Evolutionary conservation across 1,140 invertebrate genomes (phyloP).

Genomic region (Rhopalosiphum maidis): DNA sequence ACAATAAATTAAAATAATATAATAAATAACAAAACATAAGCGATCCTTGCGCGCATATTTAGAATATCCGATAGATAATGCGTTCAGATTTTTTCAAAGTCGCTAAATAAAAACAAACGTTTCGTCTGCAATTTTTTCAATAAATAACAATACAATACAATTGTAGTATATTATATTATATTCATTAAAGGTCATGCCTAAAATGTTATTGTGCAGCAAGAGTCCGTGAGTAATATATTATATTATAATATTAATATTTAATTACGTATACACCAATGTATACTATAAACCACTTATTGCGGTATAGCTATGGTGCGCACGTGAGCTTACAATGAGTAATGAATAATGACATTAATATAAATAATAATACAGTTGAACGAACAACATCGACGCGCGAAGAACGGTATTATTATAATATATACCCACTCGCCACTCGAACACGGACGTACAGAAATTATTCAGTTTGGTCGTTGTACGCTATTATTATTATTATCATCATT

Average conservation of each 20-base stretch:
- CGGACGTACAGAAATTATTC: not conserved
- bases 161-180: too few relatives aligned
- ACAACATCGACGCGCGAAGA: not conserved
- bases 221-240: not conserved
- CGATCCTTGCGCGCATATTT: too few relatives aligned
- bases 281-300: not conserved
- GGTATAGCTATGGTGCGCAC: not conserved
- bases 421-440: not conserved
- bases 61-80: not conserved
- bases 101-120: not conserved
- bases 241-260: constrained; percentile 8
- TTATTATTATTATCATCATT: not conserved
- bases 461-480: too few relatives aligned
- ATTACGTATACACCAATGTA: not conserved
- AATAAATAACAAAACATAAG: too few relatives aligned
- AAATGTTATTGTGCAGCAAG: not conserved
- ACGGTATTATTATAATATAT: not conserved
- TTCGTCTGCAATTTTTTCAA: not conserved
- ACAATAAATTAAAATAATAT: too few relatives aligned
- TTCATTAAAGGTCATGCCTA: not conserved
- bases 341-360: not conserved
- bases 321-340: not conserved
- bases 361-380: not conserved
- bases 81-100: not conserved
- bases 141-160: not conserved